phyloP scores from a whole-genome alignment of 1,140 invertebrate species.

The Drosophila ficusphila region DNA sequence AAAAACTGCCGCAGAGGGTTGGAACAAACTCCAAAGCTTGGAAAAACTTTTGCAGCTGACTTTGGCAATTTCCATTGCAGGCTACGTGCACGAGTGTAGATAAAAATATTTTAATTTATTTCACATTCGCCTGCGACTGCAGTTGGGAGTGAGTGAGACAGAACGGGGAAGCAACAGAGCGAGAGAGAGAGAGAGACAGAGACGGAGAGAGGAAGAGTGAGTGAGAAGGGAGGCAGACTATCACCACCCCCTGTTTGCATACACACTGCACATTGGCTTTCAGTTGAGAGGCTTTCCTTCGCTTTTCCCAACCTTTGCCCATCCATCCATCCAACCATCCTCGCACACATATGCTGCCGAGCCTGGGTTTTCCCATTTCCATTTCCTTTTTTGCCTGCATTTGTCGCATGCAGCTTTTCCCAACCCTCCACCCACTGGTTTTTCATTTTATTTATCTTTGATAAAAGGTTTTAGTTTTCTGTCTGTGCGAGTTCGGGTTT shows the following conservation, averaged over 20 bases:
- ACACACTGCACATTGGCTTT: constrained; percentile 61
- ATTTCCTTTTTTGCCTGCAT: constrained; percentile 43
- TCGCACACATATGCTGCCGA: constrained; percentile 31
- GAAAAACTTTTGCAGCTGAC: constrained; percentile 70
- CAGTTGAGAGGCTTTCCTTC: constrained; percentile 20
- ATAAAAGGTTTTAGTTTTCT: constrained; percentile 74
- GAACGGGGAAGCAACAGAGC: background rate
- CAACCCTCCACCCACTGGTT: constrained; percentile 4
- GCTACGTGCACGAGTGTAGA: constrained; percentile 79
- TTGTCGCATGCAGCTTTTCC: constrained; percentile 38
- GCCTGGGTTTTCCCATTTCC: constrained; percentile 30
- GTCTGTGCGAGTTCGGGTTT: constrained; percentile 25
- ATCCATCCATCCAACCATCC: background rate
- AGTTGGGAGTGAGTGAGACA: constrained; percentile 21
- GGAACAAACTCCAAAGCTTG: constrained; percentile 60
- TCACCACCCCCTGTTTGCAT: constrained; percentile 30
- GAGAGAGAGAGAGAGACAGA: background rate
- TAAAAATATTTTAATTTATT: constrained; percentile 83
- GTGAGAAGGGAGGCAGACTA: constrained; percentile 2
- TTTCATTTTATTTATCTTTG: constrained; percentile 79
- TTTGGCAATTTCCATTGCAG: constrained; percentile 51
- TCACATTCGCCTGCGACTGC: constrained; percentile 72
- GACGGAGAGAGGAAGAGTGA: background rate
- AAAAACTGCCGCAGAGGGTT: constrained; percentile 23
- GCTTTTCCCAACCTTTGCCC: background rate